Base-by-base conservation (phyloP, 2,888 invertebrate genomes). In the Philaethria dido region DNA sequence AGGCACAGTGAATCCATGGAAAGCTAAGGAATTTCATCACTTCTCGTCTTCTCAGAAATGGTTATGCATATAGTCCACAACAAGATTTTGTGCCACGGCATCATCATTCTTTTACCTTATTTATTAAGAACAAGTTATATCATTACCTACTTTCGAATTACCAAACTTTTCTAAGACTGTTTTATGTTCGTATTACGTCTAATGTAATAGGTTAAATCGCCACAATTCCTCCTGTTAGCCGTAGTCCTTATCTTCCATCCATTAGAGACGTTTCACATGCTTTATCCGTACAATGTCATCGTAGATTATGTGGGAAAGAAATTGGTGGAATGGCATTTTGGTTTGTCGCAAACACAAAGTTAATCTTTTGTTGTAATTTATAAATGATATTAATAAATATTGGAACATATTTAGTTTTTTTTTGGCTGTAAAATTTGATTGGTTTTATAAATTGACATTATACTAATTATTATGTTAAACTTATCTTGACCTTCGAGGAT, bases 231-330 rank as follows among this genome's bases (percentile, higher is more conserved):
- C 44, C 55, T 45, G 18, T 47, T 18, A 52, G 16, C 20, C 29
- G 52, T 59, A 59, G 11, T 45, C 50, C 63, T 67, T 67, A 67
- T 67, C 67, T 60, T 39, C 45, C 45, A 64, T 39, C 67, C 54
- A 68, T 68, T 64, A 68, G 59, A 63, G 59, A 36, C 59, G 59
- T 36, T 52, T 44, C 22, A 52, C 39, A 42, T 42, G 48, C 48
- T 66, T 39, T 57, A 62, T 62, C 42, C 18, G 14, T 18, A 14
- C 57, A 52, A 16, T 63, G 42, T 50, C 62, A 54, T 62, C 50
- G 57, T 59, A 52, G 42, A 45, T 63, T 44, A 9, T 25, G 42
- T 33, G 39, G 3, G 16, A 45, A 42, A 16, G 55, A 45, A 59
- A 63, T 63, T 45, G 13, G 44, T 16, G 16, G 16, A 33, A 16